Conservation (phyloP, 37 sponge, comb jelly and placozoan genomes). For the Spongia lamella region DNA sequence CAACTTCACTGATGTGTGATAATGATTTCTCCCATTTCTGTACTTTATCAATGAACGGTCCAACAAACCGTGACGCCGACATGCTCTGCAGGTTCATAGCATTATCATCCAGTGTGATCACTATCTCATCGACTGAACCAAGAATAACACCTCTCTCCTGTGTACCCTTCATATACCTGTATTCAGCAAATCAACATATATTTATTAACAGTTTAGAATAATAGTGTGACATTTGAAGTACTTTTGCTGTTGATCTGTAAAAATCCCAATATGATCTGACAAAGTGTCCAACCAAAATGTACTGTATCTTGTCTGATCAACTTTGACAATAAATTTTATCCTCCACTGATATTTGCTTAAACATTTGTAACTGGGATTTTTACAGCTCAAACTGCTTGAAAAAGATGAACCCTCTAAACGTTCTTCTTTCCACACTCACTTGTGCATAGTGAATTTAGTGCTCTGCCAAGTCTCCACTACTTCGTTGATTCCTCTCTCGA, state of each 20-base stretch:
- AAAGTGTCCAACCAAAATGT: too few relatives aligned
- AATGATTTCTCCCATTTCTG: slow-evolving; percentile 99
- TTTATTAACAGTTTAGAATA: background rate
- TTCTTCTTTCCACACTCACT: slow-evolving; percentile 34
- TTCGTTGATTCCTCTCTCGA: slow-evolving; percentile 93
- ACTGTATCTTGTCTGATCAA: too few relatives aligned
- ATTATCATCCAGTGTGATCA: slow-evolving; percentile 94
- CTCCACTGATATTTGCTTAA: too few relatives aligned
- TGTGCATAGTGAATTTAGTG: slow-evolving; percentile 81
- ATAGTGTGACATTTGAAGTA: too few relatives aligned
- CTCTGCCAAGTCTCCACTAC: slow-evolving; percentile 92
- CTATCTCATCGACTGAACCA: slow-evolving; percentile 95
- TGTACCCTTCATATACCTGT: slow-evolving; percentile 90
- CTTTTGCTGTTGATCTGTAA: too few relatives aligned
- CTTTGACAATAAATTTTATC: too few relatives aligned
- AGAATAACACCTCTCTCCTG: slow-evolving; percentile 93
- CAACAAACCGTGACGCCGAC: slow-evolving; percentile 95
- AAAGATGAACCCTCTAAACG: background rate
- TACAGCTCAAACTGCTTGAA: background rate
- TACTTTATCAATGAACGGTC: slow-evolving; percentile 94
- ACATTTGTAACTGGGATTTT: background rate
- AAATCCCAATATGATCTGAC: too few relatives aligned
- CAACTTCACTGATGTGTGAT: slow-evolving; percentile 99
- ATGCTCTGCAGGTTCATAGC: slow-evolving; percentile 99
- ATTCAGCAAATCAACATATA: too few relatives aligned